phyloP scores from a whole-genome alignment of 2,797 vertebrate species.

The Alauda arvensis region DNA sequence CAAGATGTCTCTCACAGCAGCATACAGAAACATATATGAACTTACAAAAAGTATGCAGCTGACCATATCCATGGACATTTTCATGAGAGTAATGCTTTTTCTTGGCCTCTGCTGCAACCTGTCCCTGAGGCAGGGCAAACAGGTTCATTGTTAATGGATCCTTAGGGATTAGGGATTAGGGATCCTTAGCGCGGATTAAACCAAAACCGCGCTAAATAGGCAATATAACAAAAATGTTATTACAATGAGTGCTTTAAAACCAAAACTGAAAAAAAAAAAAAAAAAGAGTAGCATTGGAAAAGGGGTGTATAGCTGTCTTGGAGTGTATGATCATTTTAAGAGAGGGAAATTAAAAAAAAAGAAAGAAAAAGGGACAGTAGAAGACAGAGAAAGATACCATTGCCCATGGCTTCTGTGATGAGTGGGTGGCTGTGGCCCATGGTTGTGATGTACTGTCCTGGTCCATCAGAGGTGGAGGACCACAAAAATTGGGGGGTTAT shows the following conservation, averaged over 20 bases:
- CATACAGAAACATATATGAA: accelerated
- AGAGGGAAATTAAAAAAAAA: not conserved
- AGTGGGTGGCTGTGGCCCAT: accelerated
- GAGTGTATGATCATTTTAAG: not conserved
- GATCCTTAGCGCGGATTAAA: not conserved
- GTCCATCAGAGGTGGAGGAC: not conserved
- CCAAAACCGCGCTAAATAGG: not conserved
- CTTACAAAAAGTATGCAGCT: not conserved
- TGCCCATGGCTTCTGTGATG: accelerated
- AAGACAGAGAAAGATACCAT: not conserved
- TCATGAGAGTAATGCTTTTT: not conserved
- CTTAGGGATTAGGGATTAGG: too few relatives aligned
- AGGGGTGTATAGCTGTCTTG: not conserved
- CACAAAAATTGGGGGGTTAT: accelerated
- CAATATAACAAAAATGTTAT: not conserved
- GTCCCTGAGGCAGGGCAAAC: not conserved
- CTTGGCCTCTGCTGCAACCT: not conserved
- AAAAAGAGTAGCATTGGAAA: not conserved
- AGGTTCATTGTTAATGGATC: not conserved
- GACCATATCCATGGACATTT: not conserved
- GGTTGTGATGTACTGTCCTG: not conserved
- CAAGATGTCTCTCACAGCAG: not conserved
- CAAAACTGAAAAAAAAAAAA: not conserved
- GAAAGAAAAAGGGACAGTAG: not conserved
- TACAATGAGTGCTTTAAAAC: not conserved